Evolutionary conservation across 2,797 vertebrate species (phyloP).

Genomic region (Meda fulgida): DNA sequence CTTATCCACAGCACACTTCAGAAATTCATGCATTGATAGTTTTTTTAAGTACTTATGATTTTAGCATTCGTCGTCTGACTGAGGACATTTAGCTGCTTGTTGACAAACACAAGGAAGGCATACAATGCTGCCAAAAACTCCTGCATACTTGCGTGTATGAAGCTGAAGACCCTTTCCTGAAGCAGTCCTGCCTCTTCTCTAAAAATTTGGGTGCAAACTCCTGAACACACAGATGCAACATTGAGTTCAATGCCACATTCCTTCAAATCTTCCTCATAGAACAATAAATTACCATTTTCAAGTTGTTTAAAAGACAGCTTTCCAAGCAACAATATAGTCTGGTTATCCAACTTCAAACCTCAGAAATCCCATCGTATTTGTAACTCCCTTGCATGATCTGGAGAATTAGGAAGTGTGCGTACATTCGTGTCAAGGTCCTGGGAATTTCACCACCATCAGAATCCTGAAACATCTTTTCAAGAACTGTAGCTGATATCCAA

Average conservation of each 20-base stretch:
- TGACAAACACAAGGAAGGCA: constrained; percentile 45
- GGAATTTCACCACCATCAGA: constrained; percentile 31
- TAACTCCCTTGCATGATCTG: constrained; percentile 33
- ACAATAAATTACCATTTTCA: constrained; percentile 41
- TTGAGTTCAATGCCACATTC: constrained; percentile 47
- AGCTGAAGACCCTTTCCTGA: constrained; percentile 47
- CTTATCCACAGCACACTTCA: constrained; percentile 45
- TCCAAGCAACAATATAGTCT: constrained; percentile 42
- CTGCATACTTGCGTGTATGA: constrained; percentile 54
- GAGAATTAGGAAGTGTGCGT: constrained; percentile 35
- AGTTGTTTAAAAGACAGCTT: constrained; percentile 54
- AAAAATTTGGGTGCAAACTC: constrained; percentile 53
- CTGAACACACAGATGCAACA: constrained; percentile 38
- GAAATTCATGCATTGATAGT: constrained; percentile 27
- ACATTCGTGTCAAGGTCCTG: constrained; percentile 50
- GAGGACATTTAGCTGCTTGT: constrained; percentile 27
- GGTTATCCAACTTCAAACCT: constrained; percentile 5
- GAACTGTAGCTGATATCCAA: constrained; percentile 44
- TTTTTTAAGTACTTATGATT: constrained; percentile 23
- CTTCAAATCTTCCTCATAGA: constrained; percentile 44
- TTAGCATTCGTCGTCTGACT: neutral
- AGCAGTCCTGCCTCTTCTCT: constrained; percentile 33
- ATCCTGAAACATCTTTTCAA: constrained; percentile 29
- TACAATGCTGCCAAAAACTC: constrained; percentile 57
- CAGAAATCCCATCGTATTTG: neutral